Percentiles rank a stretch among this genome's conserved stretches.
Evolutionary conservation across 2,888 invertebrate species (phyloP).

Genomic region (Leucoma salicis): DNA sequence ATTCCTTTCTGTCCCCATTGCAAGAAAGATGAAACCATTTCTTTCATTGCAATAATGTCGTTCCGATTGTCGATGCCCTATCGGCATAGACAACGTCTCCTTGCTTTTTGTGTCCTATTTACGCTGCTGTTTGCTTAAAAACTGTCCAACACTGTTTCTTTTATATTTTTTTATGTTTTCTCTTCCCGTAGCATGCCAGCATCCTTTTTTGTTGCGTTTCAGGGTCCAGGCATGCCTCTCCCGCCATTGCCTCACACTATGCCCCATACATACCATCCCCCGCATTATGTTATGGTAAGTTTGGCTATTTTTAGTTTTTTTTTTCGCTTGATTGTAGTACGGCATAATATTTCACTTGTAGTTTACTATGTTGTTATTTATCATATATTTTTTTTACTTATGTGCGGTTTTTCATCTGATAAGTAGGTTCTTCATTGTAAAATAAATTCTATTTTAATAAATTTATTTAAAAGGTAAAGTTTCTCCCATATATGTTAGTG

Average conservation of each 20-base stretch:
- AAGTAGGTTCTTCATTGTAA: too few species aligned
- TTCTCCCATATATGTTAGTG: too few species aligned
- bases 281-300: slow-evolving; percentile 82
- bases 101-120: slow-evolving; percentile 49
- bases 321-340: slow-evolving; percentile 18
- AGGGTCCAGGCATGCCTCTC: slow-evolving; percentile 80
- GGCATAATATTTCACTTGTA: not conserved
- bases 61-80: slow-evolving; percentile 2
- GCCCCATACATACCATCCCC: slow-evolving; percentile 80
- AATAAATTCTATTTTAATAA: not conserved
- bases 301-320: slow-evolving; percentile 22
- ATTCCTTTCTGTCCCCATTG: too few species aligned
- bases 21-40: too few species aligned
- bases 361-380: not conserved
- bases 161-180: slow-evolving; percentile 40
- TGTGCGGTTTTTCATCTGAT: too few species aligned
- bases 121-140: slow-evolving; percentile 30
- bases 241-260: slow-evolving; percentile 79
- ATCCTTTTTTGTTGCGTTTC: slow-evolving; percentile 72
- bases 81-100: slow-evolving; percentile 16
- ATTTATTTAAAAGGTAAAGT: not conserved
- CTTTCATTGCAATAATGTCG: too few species aligned
- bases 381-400: too few species aligned
- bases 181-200: slow-evolving; percentile 73
- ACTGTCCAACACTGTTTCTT: slow-evolving; percentile 32